Conservation (phyloP, 2,888 invertebrate genomes). For the Nephrocerus scutellatus region DNA sequence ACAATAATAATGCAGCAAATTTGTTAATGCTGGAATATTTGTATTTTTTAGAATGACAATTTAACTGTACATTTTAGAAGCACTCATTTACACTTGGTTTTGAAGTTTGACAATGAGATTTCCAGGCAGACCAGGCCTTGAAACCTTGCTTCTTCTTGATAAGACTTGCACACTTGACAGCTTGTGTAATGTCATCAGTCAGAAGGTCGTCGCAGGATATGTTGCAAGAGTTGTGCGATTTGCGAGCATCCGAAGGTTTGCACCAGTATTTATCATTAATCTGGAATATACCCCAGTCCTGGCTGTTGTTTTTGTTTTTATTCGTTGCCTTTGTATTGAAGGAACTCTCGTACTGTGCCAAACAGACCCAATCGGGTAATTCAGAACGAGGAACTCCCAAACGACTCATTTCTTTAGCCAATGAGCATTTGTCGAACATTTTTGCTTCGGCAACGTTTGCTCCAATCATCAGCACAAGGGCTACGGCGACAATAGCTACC, state of each 20-base stretch:
- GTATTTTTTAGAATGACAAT: no score
- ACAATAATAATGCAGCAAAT: no score
- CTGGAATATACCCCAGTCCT: constrained; percentile 33
- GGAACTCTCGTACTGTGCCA: constrained; percentile 18
- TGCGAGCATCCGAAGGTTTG: constrained; percentile 10
- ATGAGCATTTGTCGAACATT: constrained; percentile 12
- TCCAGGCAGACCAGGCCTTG: constrained; percentile 28
- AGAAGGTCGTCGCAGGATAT: constrained; percentile 23
- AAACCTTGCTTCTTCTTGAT: constrained; percentile 23
- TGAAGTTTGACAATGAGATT: constrained; percentile 17
- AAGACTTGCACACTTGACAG: constrained; percentile 23
- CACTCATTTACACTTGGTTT: no score
- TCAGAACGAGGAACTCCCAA: constrained; percentile 15
- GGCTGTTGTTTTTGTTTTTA: constrained; percentile 44
- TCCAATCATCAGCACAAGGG: no score
- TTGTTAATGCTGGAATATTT: no score
- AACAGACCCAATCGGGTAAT: constrained; percentile 21
- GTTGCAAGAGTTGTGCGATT: constrained; percentile 22
- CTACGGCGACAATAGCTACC: no score
- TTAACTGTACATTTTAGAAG: no score
- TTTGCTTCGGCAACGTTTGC: no score
- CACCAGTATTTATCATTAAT: constrained; percentile 33
- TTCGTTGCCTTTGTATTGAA: constrained; percentile 43
- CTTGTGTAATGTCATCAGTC: constrained; percentile 22
- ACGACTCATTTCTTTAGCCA: constrained; percentile 21